Evolutionary conservation across 2,888 invertebrate genomes (phyloP).

Genomic region (Drosophila meridiana): DNA sequence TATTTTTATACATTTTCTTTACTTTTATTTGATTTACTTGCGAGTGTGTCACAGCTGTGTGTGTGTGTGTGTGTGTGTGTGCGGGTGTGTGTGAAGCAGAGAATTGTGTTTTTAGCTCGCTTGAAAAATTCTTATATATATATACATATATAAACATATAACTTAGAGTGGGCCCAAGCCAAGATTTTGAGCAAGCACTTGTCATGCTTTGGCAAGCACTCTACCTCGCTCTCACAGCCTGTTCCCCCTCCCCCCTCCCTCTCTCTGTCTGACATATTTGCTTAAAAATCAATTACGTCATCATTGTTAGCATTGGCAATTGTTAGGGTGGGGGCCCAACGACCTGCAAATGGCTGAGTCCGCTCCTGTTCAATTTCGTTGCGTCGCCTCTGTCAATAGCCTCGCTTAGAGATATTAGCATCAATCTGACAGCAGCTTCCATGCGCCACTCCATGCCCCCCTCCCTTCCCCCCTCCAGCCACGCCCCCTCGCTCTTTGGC

Average conservation of each 20-base stretch:
- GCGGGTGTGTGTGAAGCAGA: constrained; percentile 12
- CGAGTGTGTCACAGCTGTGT: constrained; percentile 18
- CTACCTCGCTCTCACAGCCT: constrained; percentile 8
- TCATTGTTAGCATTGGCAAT: constrained; percentile 76
- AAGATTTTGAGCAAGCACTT: constrained; percentile 72
- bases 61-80: constrained; percentile 17
- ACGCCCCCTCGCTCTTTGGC: background rate
- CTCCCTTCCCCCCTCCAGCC: background rate
- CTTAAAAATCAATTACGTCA: constrained; percentile 81
- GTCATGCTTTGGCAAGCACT: constrained; percentile 51
- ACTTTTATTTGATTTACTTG: constrained; percentile 59
- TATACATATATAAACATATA: background rate
- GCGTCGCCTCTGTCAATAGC: constrained; percentile 71
- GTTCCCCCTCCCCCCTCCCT: constrained; percentile 6
- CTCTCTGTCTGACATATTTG: constrained; percentile 51
- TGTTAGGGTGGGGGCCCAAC: constrained; percentile 33
- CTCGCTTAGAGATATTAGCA: constrained; percentile 67
- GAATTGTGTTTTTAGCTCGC: constrained; percentile 10
- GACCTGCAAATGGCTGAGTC: constrained; percentile 12
- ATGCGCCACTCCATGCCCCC: too few relatives aligned
- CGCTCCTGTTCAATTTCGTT: constrained; percentile 27
- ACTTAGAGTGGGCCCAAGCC: constrained; percentile 36
- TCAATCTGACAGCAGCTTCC: constrained; percentile 45
- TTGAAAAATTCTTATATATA: background rate
- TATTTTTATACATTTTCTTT: constrained; percentile 28